Evolutionary conservation across 2,797 vertebrate species (phyloP).

Genomic region (Leptoclinus maculatus): DNA sequence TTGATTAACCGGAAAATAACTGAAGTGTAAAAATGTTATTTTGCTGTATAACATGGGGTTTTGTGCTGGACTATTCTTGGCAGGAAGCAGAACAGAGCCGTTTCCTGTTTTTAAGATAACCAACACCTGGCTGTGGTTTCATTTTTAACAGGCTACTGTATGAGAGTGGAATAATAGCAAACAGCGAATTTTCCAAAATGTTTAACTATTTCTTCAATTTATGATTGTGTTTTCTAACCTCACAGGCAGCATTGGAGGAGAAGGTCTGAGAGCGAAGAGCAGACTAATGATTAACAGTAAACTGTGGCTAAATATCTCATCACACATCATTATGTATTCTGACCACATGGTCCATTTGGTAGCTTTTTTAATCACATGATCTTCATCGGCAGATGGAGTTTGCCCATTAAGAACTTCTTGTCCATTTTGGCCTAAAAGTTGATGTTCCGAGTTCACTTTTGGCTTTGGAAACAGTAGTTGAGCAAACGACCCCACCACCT

Average conservation of each 20-base stretch:
- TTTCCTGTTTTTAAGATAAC: too few species aligned
- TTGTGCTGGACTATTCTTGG: too few species aligned
- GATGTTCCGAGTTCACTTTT: not conserved
- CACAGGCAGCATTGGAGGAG: not conserved
- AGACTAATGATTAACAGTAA: not conserved
- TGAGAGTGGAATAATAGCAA: too few species aligned
- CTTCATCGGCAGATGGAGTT: not conserved
- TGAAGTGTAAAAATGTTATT: not conserved
- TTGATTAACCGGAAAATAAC: not conserved
- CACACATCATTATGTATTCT: not conserved
- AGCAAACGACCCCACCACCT: too few species aligned
- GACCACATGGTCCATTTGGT: not conserved
- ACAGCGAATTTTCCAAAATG: too few species aligned
- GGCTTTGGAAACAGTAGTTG: too few species aligned
- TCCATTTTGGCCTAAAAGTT: not conserved
- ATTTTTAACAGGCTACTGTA: too few species aligned
- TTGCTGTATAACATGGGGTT: too few species aligned
- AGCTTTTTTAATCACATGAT: not conserved
- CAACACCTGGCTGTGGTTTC: too few species aligned
- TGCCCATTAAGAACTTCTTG: too few species aligned
- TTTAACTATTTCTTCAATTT: too few species aligned
- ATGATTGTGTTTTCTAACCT: not conserved
- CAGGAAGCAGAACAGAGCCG: too few species aligned
- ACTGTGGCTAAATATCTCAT: not conserved
- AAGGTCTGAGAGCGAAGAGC: not conserved